Evolutionary conservation across 2,113 vertebrate genomes (phyloP), one percentile per base, ranked within the genome.

Genomic region (Periophthalmus modestus): DNA sequence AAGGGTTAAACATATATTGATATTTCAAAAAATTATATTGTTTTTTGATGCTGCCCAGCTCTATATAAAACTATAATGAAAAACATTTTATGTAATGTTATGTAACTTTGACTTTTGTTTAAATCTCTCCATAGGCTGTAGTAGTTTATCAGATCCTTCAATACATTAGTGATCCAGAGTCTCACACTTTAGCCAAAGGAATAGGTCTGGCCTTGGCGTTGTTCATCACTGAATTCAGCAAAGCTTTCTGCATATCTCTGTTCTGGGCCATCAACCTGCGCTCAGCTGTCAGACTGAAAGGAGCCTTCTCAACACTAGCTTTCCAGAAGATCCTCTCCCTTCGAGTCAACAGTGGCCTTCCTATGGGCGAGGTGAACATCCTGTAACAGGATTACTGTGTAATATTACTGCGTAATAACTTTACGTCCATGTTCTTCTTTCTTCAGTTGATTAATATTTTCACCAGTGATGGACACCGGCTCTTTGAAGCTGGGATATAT

Each of bases 251-350:
- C 0, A 68, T 92, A 23, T 88, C 93, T 0, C 59, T 93, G 12
- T 39, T 94, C 33, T 96, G 94, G 94, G 95, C 94, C 0, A 0
- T 95, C 9, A 96, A 94, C 76, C 84, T 95, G 71, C 91, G 93
- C 46, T 95, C 93, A 0, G 95, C 84, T 0, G 91, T 94, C 80
- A 83, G 93, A 48, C 6, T 94, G 67, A 96, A 96, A 86, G 92
- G 92, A 4, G 94, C 94, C 0, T 81, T 93, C 78, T 91, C 91
- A 34, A 79, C 90, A 0, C 11, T 95, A 62, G 93, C 92, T 54
- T 96, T 93, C 2, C 83, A 92, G 79, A 94, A 94, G 59, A 82
- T 95, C 69, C 81, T 94, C 69, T 92, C 92, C 33, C 90, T 95
- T 58, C 90, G 92, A 73, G 82, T 71, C 0, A 78, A 94, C 79